Evolutionary conservation across 2,113 vertebrate genomes (phyloP).

Genomic region (Poeciliopsis turrubarensis): DNA sequence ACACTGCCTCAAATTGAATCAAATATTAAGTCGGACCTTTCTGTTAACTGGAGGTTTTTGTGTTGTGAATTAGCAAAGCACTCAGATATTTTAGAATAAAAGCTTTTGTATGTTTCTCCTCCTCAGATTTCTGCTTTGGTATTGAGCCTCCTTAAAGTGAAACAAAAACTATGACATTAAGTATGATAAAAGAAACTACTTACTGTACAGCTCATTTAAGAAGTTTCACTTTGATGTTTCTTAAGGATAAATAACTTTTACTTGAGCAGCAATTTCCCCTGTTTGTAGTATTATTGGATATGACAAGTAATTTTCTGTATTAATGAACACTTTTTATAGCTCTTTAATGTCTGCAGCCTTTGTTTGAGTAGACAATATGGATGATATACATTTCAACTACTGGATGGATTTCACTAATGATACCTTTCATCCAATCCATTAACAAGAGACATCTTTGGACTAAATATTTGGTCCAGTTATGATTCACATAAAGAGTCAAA

Average conservation of each 20-base stretch:
- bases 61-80: not conserved
- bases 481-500: not conserved
- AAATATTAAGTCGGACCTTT: too few relatives aligned
- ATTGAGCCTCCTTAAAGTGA: conserved; percentile 25
- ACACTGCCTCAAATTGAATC: too few relatives aligned
- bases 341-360: conserved; percentile 18
- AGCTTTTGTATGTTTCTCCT: conserved; percentile 4
- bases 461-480: not conserved
- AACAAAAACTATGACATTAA: conserved; percentile 16
- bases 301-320: conserved; percentile 13
- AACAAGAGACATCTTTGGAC: not conserved
- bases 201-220: not conserved
- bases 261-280: not conserved
- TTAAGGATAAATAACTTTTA: not conserved
- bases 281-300: conserved; percentile 16
- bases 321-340: conserved; percentile 12
- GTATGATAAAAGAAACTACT: not conserved
- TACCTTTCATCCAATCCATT: conserved; percentile 1
- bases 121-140: conserved; percentile 24
- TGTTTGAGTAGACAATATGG: conserved; percentile 4
- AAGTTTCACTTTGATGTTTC: not conserved
- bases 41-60: not conserved
- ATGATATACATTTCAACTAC: conserved; percentile 1
- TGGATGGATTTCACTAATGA: conserved; percentile 24
- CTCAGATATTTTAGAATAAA: not conserved